Evolutionary conservation across 2,888 invertebrate species (phyloP), one percentile per base, ranked within the genome.

Genomic region (Iselma pallidipennis): DNA sequence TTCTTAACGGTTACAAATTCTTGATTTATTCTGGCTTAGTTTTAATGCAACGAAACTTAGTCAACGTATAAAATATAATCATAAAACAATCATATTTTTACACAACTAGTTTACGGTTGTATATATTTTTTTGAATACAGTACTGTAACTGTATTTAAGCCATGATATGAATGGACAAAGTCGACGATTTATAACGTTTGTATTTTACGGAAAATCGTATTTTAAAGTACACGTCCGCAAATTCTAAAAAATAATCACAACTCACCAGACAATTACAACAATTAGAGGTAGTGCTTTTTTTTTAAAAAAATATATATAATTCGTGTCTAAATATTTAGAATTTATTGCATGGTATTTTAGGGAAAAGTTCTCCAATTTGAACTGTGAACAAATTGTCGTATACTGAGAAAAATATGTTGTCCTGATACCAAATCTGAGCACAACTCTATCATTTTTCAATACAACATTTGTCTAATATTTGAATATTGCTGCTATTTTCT

Each of bases 401-500:
- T 28, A 4, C 6, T 28, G 7, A 7, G 7, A 28, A 28, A 28
- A 6, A 42, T 45, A 21, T 21, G 21, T 21, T 45, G 21, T 45
- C 12, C 45, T 21, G 19, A 12, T 45, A 45, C 21, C 12, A 6
- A 45, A 45, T 23, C 3, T 45, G 23, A 9, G 12, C n/a, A 19
- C 49, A 45, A 45, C 21, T 19, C 6, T 19, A 3, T 42, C 42
- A 10, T 42, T 42, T 16, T 19, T 42, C 19, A 42, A 42, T 42
- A 42, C 16, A 16, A 37, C 37, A 45, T 55, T 29, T 60, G 57
- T 61, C 45, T 55, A 57, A 69, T 70, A 72, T 71, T 72, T 70
- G 71, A 71, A 72, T 72, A 70, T 66, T 67, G 69, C 66, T 65
- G 57, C 54, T 68, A 66, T 64, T 55, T 60, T 69, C 69, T 69